These are phyloP conservation scores for Allobates femoralis DNA, from an alignment of 2,797 vertebrate species.

Conservation along the genomic window DNA sequence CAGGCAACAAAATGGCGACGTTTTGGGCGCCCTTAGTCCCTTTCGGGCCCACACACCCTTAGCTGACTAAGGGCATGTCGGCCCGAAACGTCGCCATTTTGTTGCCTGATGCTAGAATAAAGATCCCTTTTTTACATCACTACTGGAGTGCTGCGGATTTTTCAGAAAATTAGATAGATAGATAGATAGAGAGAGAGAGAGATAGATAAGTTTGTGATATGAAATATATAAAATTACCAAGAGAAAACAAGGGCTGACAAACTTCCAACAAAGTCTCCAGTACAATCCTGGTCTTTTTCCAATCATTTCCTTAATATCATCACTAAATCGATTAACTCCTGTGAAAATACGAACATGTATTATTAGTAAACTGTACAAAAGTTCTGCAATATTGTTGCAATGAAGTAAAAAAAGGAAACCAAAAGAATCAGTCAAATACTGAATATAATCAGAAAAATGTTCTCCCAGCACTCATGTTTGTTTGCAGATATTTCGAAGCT, in stretches of 20 bases:
- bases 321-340: slow-evolving; percentile 90
- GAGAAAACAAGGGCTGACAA: slow-evolving; percentile 91
- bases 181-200: background rate
- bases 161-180: too few relatives aligned
- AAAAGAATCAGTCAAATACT: background rate
- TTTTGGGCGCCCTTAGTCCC: too few relatives aligned
- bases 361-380: background rate
- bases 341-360: background rate
- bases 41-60: too few relatives aligned
- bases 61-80: too few relatives aligned
- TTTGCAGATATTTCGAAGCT: too few relatives aligned
- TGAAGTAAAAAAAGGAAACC: background rate
- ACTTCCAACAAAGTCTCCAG: slow-evolving; percentile 93
- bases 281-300: slow-evolving; percentile 86
- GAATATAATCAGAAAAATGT: too few relatives aligned
- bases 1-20: too few relatives aligned
- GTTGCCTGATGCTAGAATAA: too few relatives aligned
- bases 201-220: background rate
- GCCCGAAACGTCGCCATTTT: too few relatives aligned
- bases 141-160: too few relatives aligned
- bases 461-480: too few relatives aligned
- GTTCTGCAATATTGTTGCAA: background rate
- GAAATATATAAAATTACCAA: slow-evolving; percentile 75
- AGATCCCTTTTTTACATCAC: too few relatives aligned
- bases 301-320: slow-evolving; percentile 91